Conservation (phyloP, 2,113 vertebrate genomes). For the Phrynocephalus versicolor region DNA sequence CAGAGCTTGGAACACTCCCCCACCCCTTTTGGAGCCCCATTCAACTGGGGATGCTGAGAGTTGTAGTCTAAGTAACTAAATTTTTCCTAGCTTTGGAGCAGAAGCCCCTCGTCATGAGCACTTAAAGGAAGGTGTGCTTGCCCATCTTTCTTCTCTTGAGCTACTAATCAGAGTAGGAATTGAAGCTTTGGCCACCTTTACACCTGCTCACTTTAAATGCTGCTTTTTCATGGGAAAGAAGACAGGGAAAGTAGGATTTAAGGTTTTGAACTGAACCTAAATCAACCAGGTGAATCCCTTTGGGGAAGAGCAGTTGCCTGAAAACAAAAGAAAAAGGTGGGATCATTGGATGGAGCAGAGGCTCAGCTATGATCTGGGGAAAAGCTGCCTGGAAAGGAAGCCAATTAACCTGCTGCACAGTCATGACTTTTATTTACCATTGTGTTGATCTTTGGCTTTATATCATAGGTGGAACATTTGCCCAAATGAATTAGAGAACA, state of each 20-base stretch:
- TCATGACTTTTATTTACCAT: slow-evolving; percentile 7
- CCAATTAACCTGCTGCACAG: slow-evolving; percentile 12
- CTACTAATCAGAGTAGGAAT: not conserved
- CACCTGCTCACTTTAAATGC: not conserved
- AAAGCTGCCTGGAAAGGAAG: not conserved
- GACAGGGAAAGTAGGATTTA: not conserved
- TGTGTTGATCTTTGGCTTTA: slow-evolving; percentile 4
- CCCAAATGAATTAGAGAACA: not conserved
- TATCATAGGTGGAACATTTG: not conserved
- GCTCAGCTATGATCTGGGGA: not conserved
- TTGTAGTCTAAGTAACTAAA: not conserved
- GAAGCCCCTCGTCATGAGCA: not conserved
- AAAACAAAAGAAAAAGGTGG: not conserved
- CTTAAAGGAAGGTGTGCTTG: not conserved
- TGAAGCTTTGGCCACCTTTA: not conserved
- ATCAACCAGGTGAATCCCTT: not conserved
- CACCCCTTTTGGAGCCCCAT: not conserved
- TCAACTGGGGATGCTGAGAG: not conserved
- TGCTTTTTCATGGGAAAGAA: not conserved
- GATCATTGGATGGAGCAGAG: not conserved
- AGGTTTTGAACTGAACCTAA: not conserved
- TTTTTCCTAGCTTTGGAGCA: not conserved
- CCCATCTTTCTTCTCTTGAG: not conserved
- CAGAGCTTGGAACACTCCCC: too few species aligned
- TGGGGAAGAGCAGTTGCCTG: not conserved